A percentile compares a stretch with the other conserved stretches of the same genome.
Evolutionary conservation across 1,140 invertebrate genomes (phyloP).

Genomic region (Scaptomyza montana): DNA sequence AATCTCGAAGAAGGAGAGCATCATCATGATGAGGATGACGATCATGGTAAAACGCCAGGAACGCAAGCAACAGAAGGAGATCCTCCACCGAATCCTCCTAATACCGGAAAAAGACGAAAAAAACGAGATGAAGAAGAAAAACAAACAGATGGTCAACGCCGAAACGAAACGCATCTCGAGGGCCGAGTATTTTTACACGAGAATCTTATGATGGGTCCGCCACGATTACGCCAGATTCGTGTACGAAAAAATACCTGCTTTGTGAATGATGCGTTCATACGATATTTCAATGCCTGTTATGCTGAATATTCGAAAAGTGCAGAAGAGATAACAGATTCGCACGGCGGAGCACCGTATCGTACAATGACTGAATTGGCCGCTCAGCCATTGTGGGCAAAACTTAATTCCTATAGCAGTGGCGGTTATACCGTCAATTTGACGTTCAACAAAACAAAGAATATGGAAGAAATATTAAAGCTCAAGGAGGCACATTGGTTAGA

Average conservation of each 20-base stretch:
- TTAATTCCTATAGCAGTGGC: slow-evolving; percentile 53
- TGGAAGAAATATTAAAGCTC: slow-evolving; percentile 28
- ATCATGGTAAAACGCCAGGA: too few relatives aligned
- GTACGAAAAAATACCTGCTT: slow-evolving; percentile 61
- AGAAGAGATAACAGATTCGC: slow-evolving; percentile 27
- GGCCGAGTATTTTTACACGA: slow-evolving; percentile 64
- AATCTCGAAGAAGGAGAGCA: neutral
- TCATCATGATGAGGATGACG: neutral
- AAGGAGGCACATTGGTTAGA: slow-evolving; percentile 59
- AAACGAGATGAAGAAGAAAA: too few relatives aligned
- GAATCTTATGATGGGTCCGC: slow-evolving; percentile 71
- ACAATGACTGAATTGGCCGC: slow-evolving; percentile 46
- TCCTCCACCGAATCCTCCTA: too few relatives aligned
- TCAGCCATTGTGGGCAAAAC: slow-evolving; percentile 52
- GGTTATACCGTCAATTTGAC: slow-evolving; percentile 60
- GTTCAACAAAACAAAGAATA: slow-evolving; percentile 41
- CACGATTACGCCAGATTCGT: slow-evolving; percentile 70
- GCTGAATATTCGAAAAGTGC: slow-evolving; percentile 35
- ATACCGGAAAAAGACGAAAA: too few relatives aligned
- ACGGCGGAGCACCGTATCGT: slow-evolving; percentile 26
- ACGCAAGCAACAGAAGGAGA: too few relatives aligned
- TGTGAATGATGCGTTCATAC: slow-evolving; percentile 69
- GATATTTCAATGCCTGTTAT: slow-evolving; percentile 75
- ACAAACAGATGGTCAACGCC: neutral
- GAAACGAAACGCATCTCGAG: neutral